phyloP scores from a whole-genome alignment of 1,140 invertebrate genomes.

The Scylla paramamosain region DNA sequence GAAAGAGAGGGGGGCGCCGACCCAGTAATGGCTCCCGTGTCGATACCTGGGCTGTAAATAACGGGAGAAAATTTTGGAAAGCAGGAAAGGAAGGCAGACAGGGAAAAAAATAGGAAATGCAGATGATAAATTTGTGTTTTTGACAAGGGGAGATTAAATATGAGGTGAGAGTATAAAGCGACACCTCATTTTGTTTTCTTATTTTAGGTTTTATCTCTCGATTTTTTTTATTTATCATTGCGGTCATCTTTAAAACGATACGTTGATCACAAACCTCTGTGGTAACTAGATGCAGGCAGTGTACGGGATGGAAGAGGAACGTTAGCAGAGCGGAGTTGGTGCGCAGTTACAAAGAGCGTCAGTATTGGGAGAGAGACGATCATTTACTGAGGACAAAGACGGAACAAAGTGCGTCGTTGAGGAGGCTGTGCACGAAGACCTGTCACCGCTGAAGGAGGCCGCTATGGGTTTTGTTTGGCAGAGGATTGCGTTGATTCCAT shows the following conservation, averaged over 20 bases:
- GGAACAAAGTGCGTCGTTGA: neutral
- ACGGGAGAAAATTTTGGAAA: neutral
- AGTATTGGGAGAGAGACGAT: neutral
- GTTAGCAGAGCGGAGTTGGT: neutral
- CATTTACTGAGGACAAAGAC: constrained; percentile 45
- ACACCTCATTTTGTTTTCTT: too few relatives aligned
- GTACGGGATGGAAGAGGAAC: too few relatives aligned
- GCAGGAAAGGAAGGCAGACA: neutral
- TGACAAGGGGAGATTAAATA: too few relatives aligned
- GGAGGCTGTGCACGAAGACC: neutral
- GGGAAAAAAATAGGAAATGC: neutral
- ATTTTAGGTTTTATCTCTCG: too few relatives aligned
- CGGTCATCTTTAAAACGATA: too few relatives aligned
- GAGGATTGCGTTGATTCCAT: neutral
- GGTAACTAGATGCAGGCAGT: too few relatives aligned
- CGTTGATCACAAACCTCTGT: too few relatives aligned
- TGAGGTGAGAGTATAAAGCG: too few relatives aligned
- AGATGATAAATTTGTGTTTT: neutral
- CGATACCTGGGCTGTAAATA: neutral
- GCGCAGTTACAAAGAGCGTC: neutral
- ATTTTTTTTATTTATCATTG: too few relatives aligned
- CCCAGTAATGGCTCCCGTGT: neutral
- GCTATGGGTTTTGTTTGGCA: too few relatives aligned
- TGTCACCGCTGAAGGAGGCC: neutral
- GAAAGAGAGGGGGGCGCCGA: neutral